phyloP scores from a whole-genome alignment of 2,888 invertebrate genomes.

The Spisula subtruncata region DNA sequence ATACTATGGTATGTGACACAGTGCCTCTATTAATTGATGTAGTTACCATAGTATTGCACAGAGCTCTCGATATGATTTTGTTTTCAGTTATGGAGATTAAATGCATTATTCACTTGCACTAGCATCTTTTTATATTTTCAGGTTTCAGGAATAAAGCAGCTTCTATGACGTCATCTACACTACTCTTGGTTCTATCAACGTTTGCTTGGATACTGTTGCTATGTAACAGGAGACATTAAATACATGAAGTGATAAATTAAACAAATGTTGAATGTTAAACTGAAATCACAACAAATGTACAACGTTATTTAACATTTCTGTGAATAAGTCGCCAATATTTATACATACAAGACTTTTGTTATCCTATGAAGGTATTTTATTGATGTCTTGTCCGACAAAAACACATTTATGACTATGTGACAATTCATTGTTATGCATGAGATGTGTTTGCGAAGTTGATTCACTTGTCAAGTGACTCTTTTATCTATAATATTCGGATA shows the following conservation, averaged over 20 bases:
- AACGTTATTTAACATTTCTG: neutral
- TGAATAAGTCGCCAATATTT: neutral
- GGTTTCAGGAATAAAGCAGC: slow-evolving; percentile 4
- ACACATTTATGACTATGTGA: slow-evolving; percentile 13
- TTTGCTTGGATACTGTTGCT: neutral
- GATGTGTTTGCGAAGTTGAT: slow-evolving; percentile 22
- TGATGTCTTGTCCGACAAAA: slow-evolving; percentile 9
- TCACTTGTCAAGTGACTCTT: too few relatives aligned
- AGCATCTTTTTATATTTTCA: neutral
- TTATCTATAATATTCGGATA: too few relatives aligned
- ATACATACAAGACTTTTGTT: neutral
- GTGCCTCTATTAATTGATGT: too few relatives aligned
- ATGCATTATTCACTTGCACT: too few relatives aligned
- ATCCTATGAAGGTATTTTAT: neutral
- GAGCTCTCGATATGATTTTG: too few relatives aligned
- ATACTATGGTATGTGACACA: too few relatives aligned
- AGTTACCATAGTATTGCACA: too few relatives aligned
- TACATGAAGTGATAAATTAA: neutral
- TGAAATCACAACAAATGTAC: neutral
- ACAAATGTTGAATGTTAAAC: neutral
- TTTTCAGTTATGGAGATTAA: too few relatives aligned
- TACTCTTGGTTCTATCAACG: neutral
- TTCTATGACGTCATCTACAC: neutral
- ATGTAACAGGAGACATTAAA: neutral
- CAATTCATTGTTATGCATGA: neutral